phyloP scores from a whole-genome alignment of 2,113 vertebrate genomes.

The Leiothrix lutea region DNA sequence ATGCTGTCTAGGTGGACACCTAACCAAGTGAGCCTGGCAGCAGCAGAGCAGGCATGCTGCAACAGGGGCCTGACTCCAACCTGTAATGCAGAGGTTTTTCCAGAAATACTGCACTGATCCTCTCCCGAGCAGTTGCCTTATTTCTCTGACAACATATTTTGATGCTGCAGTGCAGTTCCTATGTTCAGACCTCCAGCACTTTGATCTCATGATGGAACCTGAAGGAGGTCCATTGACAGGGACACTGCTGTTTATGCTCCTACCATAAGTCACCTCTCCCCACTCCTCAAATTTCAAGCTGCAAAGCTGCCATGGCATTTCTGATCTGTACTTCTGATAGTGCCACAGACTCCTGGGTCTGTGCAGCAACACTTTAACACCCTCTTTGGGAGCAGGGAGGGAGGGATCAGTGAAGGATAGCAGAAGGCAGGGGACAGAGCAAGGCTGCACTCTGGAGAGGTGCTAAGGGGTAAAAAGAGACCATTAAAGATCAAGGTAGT shows the following conservation, averaged over 20 bases:
- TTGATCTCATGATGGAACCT: neutral
- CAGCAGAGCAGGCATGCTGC: neutral
- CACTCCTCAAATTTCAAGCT: accelerated
- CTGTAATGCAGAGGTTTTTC: neutral
- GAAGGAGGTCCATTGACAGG: neutral
- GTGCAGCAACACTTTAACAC: accelerated
- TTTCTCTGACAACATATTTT: neutral
- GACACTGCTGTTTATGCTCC: neutral
- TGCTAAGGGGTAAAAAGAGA: neutral
- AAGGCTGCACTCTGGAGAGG: neutral
- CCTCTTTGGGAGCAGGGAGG: neutral
- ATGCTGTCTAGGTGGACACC: neutral
- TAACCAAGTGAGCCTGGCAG: neutral
- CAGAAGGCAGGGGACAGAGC: neutral
- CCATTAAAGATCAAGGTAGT: neutral
- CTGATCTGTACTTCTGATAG: neutral
- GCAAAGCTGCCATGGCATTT: neutral
- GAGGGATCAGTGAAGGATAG: neutral
- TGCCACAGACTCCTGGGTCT: neutral
- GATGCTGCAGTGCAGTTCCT: neutral
- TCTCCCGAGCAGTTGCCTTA: neutral
- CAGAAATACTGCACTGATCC: neutral
- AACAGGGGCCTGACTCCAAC: neutral
- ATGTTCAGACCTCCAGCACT: neutral
- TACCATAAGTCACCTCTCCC: neutral